phyloP scores from a whole-genome alignment of 2,113 vertebrate genomes.

The Oreochromis tanganicae region DNA sequence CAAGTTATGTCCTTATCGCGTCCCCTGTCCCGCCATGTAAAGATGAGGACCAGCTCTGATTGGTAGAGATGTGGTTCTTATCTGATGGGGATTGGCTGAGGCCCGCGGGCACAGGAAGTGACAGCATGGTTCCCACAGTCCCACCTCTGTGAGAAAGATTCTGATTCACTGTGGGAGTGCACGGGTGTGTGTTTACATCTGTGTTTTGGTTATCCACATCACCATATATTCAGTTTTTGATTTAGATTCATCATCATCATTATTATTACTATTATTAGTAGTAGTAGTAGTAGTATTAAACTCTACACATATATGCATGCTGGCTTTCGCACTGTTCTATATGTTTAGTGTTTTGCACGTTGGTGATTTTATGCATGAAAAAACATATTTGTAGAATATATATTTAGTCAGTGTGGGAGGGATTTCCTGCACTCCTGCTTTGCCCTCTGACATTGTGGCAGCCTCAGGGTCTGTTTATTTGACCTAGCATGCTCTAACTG shows the following conservation, averaged over 20 bases:
- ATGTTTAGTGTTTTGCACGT: not conserved
- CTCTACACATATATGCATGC: not conserved
- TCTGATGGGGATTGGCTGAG: constrained; percentile 74
- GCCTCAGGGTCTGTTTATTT: constrained; percentile 46
- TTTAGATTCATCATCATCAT: not conserved
- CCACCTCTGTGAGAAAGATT: constrained; percentile 64
- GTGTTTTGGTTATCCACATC: not conserved
- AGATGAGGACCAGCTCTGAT: constrained; percentile 45
- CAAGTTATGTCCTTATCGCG: constrained; percentile 62
- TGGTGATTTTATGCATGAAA: not conserved
- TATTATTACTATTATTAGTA: not conserved
- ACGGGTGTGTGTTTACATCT: not conserved
- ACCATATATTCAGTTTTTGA: not conserved
- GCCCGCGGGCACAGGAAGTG: constrained; percentile 74
- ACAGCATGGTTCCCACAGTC: constrained; percentile 71
- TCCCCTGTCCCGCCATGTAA: constrained; percentile 41
- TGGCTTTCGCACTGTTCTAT: not conserved
- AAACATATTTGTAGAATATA: not conserved
- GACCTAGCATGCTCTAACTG: constrained; percentile 22
- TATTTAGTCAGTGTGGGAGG: not conserved
- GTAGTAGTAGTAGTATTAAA: rapidly evolving
- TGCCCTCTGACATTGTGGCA: constrained; percentile 27
- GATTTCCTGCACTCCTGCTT: not conserved
- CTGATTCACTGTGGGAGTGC: not conserved
- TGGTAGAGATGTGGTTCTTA: constrained; percentile 61